Evolutionary conservation across 2,113 vertebrate species (phyloP).

Genomic region (Struthio camelus): DNA sequence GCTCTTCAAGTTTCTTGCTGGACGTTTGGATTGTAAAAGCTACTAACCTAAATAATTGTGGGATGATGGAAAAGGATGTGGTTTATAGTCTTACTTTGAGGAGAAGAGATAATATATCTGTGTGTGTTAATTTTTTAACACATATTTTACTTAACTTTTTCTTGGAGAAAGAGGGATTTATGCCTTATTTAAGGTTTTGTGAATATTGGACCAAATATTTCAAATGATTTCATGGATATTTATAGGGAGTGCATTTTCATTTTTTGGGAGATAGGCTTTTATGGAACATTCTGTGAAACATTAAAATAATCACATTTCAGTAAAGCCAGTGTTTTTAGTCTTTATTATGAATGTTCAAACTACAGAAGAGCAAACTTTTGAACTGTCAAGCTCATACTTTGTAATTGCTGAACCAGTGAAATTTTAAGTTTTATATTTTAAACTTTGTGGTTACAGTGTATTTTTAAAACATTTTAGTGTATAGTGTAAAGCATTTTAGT

Average conservation of each 20-base stretch:
- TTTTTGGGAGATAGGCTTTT: neutral
- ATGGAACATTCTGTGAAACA: neutral
- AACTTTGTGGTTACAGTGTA: neutral
- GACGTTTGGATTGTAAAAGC: no score
- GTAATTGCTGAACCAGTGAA: neutral
- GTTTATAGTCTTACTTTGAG: neutral
- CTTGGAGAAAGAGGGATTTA: neutral
- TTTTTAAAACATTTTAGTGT: neutral
- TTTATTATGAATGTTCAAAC: neutral
- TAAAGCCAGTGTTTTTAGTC: neutral
- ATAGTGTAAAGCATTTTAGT: neutral
- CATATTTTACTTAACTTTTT: neutral
- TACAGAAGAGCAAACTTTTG: neutral
- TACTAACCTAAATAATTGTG: neutral
- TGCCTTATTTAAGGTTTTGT: neutral
- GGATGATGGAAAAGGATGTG: neutral
- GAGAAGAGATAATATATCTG: neutral
- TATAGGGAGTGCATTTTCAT: neutral
- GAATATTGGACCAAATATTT: neutral
- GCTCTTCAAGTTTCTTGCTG: neutral
- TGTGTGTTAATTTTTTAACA: neutral
- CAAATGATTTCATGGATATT: neutral
- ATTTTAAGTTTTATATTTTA: neutral
- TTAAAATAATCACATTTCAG: neutral
- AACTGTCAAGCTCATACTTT: neutral